Conservation (phyloP, 2,113 vertebrate genomes). For the Psilopsiagon aurifrons region DNA sequence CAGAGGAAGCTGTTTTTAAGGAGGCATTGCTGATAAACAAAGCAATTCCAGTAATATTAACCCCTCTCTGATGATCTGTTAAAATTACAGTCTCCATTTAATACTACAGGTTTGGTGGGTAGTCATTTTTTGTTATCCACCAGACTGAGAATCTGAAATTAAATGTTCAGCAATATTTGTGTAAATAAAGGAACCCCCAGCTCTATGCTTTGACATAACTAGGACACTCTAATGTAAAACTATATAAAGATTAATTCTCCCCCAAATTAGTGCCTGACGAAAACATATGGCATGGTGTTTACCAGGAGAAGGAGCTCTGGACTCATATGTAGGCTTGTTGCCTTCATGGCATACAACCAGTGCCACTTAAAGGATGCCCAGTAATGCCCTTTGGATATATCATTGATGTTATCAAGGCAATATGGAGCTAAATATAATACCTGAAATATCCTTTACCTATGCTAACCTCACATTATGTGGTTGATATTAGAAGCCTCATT, state of each 20-base stretch:
- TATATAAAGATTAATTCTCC: constrained; percentile 66
- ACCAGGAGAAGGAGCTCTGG: constrained; percentile 13
- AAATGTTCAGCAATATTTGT: constrained; percentile 59
- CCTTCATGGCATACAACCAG: neutral
- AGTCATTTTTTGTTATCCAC: constrained; percentile 61
- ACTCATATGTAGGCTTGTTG: neutral
- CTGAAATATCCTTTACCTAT: neutral
- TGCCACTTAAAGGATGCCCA: neutral
- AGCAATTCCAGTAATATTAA: constrained; percentile 50
- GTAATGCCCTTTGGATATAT: neutral
- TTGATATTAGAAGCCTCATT: neutral
- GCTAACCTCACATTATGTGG: neutral
- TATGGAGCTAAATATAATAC: neutral
- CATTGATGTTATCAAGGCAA: neutral
- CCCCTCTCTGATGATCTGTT: constrained; percentile 27
- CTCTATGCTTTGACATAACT: constrained; percentile 64
- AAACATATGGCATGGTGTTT: constrained; percentile 46
- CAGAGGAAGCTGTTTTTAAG: constrained; percentile 35
- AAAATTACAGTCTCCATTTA: constrained; percentile 51
- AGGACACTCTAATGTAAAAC: constrained; percentile 54
- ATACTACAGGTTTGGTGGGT: constrained; percentile 22
- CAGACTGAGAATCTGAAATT: constrained; percentile 59
- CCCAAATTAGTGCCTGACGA: constrained; percentile 45
- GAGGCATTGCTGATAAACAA: constrained; percentile 25
- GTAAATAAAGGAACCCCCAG: constrained; percentile 65